Percentiles rank a stretch among this genome's conserved stretches.
Conservation (phyloP, 2,113 vertebrate species). For the Hyperopisus bebe region DNA sequence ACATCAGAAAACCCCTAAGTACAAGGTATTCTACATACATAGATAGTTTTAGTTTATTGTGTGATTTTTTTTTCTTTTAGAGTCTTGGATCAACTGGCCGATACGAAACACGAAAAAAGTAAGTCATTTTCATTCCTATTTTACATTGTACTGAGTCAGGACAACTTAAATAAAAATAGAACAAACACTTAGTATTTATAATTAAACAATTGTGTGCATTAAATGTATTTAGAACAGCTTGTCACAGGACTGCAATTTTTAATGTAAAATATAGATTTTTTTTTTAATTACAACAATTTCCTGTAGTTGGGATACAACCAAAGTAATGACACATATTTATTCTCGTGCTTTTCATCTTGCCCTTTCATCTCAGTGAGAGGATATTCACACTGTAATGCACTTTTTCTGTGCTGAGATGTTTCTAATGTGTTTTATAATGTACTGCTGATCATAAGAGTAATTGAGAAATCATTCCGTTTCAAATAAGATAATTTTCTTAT, state of each 20-base stretch:
- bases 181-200: not conserved
- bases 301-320: not conserved
- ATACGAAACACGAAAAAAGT: constrained; percentile 60
- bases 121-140: constrained; percentile 39
- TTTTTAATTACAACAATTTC: not conserved
- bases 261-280: not conserved
- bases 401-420: not conserved
- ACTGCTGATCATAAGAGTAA: not conserved
- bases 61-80: constrained; percentile 39
- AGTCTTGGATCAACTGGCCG: constrained; percentile 46
- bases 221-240: not conserved
- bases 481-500: not conserved
- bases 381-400: not conserved
- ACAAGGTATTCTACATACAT: not conserved
- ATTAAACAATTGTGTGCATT: not conserved
- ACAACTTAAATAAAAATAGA: not conserved
- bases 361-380: not conserved
- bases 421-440: not conserved
- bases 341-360: not conserved
- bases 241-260: not conserved
- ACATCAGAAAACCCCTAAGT: not conserved
- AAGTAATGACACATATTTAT: not conserved
- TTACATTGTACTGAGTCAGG: not conserved
- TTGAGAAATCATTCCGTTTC: not conserved
- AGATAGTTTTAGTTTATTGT: not conserved